phyloP scores from a whole-genome alignment of 2,113 vertebrate species.

The Syngnathus scovelli region DNA sequence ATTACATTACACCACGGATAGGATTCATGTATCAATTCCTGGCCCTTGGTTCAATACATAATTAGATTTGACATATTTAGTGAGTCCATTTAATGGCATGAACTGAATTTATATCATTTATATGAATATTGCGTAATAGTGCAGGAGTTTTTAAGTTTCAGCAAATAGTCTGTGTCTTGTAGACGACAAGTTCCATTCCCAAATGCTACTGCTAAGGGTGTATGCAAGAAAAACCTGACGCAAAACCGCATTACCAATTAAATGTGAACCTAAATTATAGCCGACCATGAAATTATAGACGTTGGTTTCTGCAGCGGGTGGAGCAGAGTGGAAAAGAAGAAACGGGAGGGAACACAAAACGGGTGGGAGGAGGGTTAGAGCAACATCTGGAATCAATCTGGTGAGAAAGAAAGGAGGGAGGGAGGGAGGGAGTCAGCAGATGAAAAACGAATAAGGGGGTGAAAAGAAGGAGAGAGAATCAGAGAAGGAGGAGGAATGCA shows the following conservation, averaged over 20 bases:
- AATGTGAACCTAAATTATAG: conserved; percentile 48
- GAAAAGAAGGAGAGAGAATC: conserved; percentile 41
- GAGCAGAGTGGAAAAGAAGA: conserved; percentile 15
- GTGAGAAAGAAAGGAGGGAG: conserved; percentile 23
- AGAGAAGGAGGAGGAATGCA: conserved; percentile 45
- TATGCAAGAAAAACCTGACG: conserved; percentile 3
- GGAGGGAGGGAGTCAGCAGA: conserved; percentile 7
- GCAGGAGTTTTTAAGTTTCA: too few species aligned
- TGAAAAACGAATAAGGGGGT: conserved; percentile 13
- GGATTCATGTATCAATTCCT: not conserved
- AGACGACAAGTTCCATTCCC: not conserved
- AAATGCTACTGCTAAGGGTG: not conserved
- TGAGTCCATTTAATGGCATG: too few species aligned
- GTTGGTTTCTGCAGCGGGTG: conserved; percentile 24
- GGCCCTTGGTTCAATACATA: not conserved
- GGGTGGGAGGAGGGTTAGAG: conserved; percentile 38
- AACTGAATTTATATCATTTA: too few species aligned
- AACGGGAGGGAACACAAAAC: conserved; percentile 25
- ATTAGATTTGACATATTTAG: too few species aligned
- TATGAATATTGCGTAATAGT: too few species aligned
- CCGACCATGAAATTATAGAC: conserved; percentile 46
- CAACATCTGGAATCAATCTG: conserved; percentile 76
- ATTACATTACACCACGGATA: too few species aligned
- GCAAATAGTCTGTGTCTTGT: not conserved
- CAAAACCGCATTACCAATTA: conserved; percentile 20